phyloP scores from a whole-genome alignment of 2,888 invertebrate genomes.

The Odontocolon sp. region DNA sequence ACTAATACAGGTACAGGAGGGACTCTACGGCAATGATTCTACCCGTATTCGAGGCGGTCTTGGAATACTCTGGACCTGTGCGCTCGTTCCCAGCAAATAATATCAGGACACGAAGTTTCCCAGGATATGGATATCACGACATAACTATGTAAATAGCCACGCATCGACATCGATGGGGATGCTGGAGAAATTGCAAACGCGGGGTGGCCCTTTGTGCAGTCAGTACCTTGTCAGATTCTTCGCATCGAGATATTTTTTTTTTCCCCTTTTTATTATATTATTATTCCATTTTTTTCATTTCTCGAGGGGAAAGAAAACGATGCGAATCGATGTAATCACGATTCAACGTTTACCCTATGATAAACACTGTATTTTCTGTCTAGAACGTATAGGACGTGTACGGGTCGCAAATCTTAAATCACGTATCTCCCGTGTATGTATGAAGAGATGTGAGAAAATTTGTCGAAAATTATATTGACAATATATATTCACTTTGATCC shows the following conservation, averaged over 20 bases:
- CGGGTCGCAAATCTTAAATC: too few species aligned
- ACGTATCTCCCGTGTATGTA: too few species aligned
- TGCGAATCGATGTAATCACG: conserved; percentile 19
- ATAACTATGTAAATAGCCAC: conserved; percentile 20
- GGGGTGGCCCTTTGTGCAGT: conserved; percentile 2
- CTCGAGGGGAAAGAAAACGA: background rate
- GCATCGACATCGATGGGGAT: conserved; percentile 13
- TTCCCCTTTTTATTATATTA: too few species aligned
- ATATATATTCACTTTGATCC: too few species aligned
- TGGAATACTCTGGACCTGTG: conserved; percentile 37
- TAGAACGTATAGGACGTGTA: too few species aligned
- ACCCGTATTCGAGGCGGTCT: conserved; percentile 34
- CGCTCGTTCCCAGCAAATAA: conserved; percentile 45
- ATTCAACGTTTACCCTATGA: conserved; percentile 19
- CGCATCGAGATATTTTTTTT: background rate
- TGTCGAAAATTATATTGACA: too few species aligned
- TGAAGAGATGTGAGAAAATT: too few species aligned
- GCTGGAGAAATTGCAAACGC: conserved; percentile 37
- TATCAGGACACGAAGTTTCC: conserved; percentile 39
- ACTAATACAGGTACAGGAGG: background rate
- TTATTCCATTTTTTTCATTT: background rate
- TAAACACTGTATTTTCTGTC: conserved; percentile 17
- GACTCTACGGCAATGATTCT: conserved; percentile 22
- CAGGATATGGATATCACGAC: background rate
- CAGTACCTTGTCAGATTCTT: conserved; percentile 36